Evolutionary conservation across 2,113 vertebrate genomes (phyloP).

Genomic region (Galemys pyrenaicus): DNA sequence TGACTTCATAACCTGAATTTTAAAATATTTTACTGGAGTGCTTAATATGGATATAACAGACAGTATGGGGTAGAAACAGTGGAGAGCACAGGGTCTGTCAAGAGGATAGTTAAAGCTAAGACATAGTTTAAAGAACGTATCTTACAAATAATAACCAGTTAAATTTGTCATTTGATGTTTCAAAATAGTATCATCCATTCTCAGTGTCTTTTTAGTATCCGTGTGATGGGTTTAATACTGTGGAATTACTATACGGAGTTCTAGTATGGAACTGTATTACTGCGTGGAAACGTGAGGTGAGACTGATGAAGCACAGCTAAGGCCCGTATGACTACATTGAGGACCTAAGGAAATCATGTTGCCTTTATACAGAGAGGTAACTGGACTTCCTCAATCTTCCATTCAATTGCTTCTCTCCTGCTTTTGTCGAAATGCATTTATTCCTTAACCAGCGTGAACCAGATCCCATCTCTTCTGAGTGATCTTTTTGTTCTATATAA

Average conservation of each 20-base stretch:
- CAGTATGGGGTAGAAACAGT: not conserved
- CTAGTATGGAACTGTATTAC: not conserved
- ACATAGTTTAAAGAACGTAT: constrained; percentile 20
- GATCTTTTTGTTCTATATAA: not conserved
- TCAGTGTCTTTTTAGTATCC: not conserved
- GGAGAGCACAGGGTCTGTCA: not conserved
- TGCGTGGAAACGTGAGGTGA: not conserved
- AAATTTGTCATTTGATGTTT: not conserved
- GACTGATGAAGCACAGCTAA: not conserved
- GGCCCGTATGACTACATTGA: not conserved
- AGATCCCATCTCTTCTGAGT: not conserved
- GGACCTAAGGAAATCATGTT: not conserved
- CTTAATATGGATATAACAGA: not conserved
- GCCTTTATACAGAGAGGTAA: not conserved
- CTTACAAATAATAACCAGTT: constrained; percentile 7
- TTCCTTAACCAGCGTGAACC: not conserved
- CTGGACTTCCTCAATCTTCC: not conserved
- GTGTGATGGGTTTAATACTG: not conserved
- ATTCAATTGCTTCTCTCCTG: not conserved
- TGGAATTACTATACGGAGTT: not conserved
- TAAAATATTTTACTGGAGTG: not conserved
- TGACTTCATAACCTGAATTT: not conserved
- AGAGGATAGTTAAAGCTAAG: not conserved
- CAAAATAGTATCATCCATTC: not conserved
- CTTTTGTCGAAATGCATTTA: constrained; percentile 41